Conservation (phyloP, 2,888 invertebrate species). For the Meliscaeva auricollis region DNA sequence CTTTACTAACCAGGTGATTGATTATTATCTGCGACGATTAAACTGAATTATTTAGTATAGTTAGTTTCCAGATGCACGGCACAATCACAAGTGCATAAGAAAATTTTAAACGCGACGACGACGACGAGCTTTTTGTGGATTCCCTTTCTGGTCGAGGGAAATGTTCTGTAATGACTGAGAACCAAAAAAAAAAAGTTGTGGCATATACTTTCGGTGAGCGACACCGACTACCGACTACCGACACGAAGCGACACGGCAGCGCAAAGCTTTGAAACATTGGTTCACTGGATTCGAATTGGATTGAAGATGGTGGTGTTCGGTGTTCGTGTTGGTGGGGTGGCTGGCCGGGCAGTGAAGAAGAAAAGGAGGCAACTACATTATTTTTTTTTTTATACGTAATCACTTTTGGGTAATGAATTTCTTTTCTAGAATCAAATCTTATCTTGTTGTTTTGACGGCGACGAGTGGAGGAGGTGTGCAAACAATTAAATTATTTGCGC, state of each 20-base stretch:
- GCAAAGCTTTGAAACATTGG: slow-evolving; percentile 58
- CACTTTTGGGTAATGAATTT: not conserved
- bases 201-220: slow-evolving; percentile 23
- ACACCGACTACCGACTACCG: no score
- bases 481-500: slow-evolving; percentile 8
- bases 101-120: slow-evolving; percentile 47
- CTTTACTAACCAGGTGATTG: slow-evolving; percentile 54
- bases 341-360: not conserved
- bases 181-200: slow-evolving; percentile 59
- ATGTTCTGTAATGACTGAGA: slow-evolving; percentile 69
- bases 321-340: not conserved
- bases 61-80: slow-evolving; percentile 51
- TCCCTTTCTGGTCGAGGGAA: slow-evolving; percentile 62
- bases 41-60: not conserved
- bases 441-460: slow-evolving; percentile 18
- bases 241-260: no score
- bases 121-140: slow-evolving; percentile 58
- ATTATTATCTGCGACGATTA: not conserved
- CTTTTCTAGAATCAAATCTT: slow-evolving; percentile 6
- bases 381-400: slow-evolving; percentile 22
- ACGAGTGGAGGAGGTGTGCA: not conserved
- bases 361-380: slow-evolving; percentile 9
- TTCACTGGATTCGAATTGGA: slow-evolving; percentile 24
- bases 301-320: not conserved
- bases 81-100: slow-evolving; percentile 51